phyloP scores from a whole-genome alignment of 2,888 invertebrate species.

The Rhagonycha lutea region DNA sequence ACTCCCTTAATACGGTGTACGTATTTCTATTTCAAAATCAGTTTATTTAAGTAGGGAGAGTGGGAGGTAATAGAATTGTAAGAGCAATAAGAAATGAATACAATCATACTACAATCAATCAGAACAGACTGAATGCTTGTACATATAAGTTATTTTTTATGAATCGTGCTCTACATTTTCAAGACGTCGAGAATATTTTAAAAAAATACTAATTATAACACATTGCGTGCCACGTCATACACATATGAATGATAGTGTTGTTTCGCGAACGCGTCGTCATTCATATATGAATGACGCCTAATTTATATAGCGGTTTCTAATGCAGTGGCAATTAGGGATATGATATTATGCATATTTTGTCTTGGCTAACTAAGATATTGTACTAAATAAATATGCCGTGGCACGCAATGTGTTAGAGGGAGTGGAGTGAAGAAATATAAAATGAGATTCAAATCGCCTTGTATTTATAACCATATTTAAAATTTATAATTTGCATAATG shows the following conservation, averaged over 20 bases:
- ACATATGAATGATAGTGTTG: no score
- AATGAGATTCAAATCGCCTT: background rate
- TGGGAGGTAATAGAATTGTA: background rate
- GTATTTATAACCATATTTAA: background rate
- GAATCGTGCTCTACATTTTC: background rate
- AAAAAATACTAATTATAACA: no score
- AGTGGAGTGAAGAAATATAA: background rate
- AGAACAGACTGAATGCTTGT: background rate
- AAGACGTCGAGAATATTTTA: background rate
- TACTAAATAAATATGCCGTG: no score
- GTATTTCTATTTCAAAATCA: background rate
- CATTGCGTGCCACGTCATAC: no score
- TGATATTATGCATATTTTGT: no score
- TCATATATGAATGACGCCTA: no score
- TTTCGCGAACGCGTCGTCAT: no score
- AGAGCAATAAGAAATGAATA: background rate
- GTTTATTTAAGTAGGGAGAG: background rate
- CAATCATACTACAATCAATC: background rate
- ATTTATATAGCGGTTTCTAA: no score
- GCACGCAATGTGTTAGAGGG: no score
- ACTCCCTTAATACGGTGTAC: background rate
- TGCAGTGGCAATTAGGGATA: no score
- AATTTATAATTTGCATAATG: background rate
- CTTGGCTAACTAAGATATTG: no score
- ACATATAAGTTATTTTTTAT: background rate